Evolutionary conservation across 2,797 vertebrate species (phyloP), one percentile per base, ranked within the genome.

Genomic region (Pangasius larnaudii): DNA sequence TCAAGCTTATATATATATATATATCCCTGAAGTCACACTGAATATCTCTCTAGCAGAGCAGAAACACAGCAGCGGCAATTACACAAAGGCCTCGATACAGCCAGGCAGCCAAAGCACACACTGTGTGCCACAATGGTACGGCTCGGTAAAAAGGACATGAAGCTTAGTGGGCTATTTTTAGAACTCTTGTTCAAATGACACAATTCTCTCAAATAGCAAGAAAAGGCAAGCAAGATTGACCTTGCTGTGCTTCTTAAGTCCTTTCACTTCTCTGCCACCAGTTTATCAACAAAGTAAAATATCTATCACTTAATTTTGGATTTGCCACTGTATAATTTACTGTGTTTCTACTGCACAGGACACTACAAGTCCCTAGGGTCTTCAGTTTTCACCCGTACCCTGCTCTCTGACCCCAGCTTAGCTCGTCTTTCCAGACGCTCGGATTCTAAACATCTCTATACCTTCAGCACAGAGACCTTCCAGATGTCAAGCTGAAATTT

Each of bases 391-490:
- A 80, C 78, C 63, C 27, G 27, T 65, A 88, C 24, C 81, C 84
- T 82, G 81, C 79, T 42, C 86, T 86, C 46, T 87, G 61, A 88
- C 90, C 83, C 85, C 36, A 49, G 58, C 81, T 85, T 65, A 86
- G 39, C 84, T 53, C 51, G 18, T 36, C 71, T 65, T 71, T 80
- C 77, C 84, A 51, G 42, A 71, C 22, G 18, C 53, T 61, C 58
- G 33, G 67, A n/a, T 36, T 74, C 53, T 33, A 71, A 86, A 86
- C 72, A 72, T 14, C 51, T 24, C 46, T 22, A 84, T 87, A 87
- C 83, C 36, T 22, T 61, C n/a, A 86, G 71, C 46, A 67, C 4
- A 77, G 24, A 88, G 36, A 80, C 49, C 72, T 51, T 10, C 19
- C 61, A 67, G 16, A 33, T 10, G 0, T 75, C 49, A 53, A 18